Conservation (phyloP, 2,113 vertebrate species). For the Paraplagusia blochii region DNA sequence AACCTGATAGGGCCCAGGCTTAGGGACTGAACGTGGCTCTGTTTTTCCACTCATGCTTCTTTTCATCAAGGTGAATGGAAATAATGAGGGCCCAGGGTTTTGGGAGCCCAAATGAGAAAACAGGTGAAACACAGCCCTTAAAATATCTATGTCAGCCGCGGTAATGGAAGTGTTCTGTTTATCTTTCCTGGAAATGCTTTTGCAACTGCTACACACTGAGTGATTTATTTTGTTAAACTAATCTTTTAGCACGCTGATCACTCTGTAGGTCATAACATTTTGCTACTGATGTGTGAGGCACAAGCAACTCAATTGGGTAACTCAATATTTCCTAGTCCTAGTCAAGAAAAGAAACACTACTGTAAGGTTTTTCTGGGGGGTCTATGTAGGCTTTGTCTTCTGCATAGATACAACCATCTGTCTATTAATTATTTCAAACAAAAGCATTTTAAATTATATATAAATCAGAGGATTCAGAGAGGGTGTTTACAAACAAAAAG, state of each 20-base stretch:
- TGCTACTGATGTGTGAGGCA: background rate
- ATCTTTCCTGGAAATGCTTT: slow-evolving; percentile 8
- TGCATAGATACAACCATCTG: too few species aligned
- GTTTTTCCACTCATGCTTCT: slow-evolving; percentile 58
- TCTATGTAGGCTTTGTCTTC: too few species aligned
- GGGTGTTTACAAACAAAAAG: too few species aligned
- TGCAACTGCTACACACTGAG: background rate
- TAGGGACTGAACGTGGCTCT: slow-evolving; percentile 54
- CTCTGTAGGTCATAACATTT: background rate
- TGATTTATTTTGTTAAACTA: background rate
- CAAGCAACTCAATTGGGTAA: too few species aligned
- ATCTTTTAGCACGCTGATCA: background rate
- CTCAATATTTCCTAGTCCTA: too few species aligned
- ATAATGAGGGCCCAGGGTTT: slow-evolving; percentile 47
- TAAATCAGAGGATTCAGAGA: too few species aligned
- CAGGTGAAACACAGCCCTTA: slow-evolving; percentile 25
- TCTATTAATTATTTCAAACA: too few species aligned
- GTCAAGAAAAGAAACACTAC: too few species aligned
- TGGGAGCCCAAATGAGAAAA: slow-evolving; percentile 49
- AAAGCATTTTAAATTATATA: too few species aligned
- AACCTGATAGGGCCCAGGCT: slow-evolving; percentile 53
- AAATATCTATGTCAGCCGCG: slow-evolving; percentile 26
- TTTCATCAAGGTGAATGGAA: slow-evolving; percentile 63
- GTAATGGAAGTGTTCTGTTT: slow-evolving; percentile 1
- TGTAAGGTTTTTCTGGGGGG: too few species aligned